Base-by-base conservation (phyloP, 2,797 vertebrate species). In the Myripristis jacobus region DNA sequence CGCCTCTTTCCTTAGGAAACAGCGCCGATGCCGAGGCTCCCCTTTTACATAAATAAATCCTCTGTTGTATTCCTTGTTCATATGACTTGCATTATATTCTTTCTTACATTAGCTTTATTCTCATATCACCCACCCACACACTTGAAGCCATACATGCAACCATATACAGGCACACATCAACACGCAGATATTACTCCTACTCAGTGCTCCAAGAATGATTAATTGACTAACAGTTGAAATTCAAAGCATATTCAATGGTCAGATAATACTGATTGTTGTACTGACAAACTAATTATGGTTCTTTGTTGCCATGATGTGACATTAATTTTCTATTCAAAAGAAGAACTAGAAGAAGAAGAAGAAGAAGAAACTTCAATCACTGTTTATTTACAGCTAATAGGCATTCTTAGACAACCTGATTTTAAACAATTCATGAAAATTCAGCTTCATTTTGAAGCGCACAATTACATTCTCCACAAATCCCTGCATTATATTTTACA, bases 31-130 rank as follows among this genome's bases (percentile, higher is more conserved):
- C 15, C 29, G 15, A 41, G 31, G n/a, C 54, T 52, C 50, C 21
- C 11, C 50, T 4, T 38, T 53, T 13, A 19, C 21, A 50, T 22
- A 56, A 16, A 3, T 24, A 34, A 75, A 44, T 61, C 29, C 43
- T 54, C 22, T 0, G 0, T 44, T 52, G 44, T 29, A 51, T 15
- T 16, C 1, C n/a, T 8, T 43, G 38, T 68, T 29, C 22, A n/a
- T 58, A 21, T 52, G 46, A 58, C 12, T 43, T 25, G 5, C 16
- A 25, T 48, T 18, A 54, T 44, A 38, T 46, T 66, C n/a, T 46
- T 77, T 64, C 19, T 29, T 31, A 7, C 12, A 52, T 5, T 61
- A 57, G 34, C 9, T 36, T 9, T 36, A 36, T 36, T 36, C 34
- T 12, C 9, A 12, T 11, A 12, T 36, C 34, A 25, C 3, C 25